Base-by-base conservation (phyloP, 2,113 vertebrate genomes). In the Paradoxurus hermaphroditus region DNA sequence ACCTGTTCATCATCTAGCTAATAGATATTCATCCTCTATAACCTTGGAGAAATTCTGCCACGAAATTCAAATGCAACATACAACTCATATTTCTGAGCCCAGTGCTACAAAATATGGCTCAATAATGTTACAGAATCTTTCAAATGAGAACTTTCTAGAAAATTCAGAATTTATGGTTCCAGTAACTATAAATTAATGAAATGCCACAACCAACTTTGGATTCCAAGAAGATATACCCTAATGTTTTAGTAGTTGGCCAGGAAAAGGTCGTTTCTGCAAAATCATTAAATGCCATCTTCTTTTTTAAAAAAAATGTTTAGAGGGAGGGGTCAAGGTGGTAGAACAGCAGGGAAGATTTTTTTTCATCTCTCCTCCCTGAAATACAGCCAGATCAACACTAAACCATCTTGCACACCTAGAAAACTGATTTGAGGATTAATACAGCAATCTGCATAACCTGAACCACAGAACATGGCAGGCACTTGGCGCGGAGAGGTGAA, bases 1-100 rank as follows among this genome's bases (percentile, higher is more conserved):
- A 83, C 59, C 39, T 83, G 1, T 94, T 86, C 73, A 96, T 96
- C 51, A 91, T 62, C 78, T 95, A 82, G 39, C 86, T 95, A 94
- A 93, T 75, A 97, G 63, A 93, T 94, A n/a, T 39, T 93, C 77
- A 97, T 77, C 44, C 36, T 77, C 36, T 82, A 73, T 86, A 94
- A 90, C 72, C 87, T 96, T 94, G 46, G 88, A 86, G 34, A 93
- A 89, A 70, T 90, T 77, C 14, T 81, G 23, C 39, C n/a, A 94
- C 84, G 65, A 92, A 95, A 90, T 41, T 85, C 44, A 87, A 81
- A 75, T 94, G 56, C n/a, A 83, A 39, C 62, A 78, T 73, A 65
- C 2, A 92, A 86, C n/a, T 84, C 56, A 36, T 70, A 73, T 94
- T 93, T 81, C 73, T 95, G 46, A 97, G 41, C 27, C 29, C 70